These are phyloP conservation scores for Avahi laniger DNA, from an alignment of 2,797 vertebrate species.

Conservation along the genomic window DNA sequence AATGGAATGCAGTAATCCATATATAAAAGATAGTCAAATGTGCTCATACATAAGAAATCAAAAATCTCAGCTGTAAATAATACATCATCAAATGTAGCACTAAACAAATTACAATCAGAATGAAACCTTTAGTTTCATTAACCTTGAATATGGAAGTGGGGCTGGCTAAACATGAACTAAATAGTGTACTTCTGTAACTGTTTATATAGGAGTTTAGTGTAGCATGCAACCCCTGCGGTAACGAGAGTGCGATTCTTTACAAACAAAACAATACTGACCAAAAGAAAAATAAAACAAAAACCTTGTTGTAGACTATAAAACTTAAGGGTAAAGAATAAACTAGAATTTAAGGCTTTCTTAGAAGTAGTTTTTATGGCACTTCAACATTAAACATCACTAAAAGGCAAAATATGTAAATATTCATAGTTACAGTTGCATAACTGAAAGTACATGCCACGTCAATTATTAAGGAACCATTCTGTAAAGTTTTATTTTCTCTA, in stretches of 20 bases:
- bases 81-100: slow-evolving; percentile 23
- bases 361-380: slow-evolving; percentile 81
- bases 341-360: slow-evolving; percentile 81
- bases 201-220: neutral
- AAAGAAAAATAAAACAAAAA: slow-evolving; percentile 59
- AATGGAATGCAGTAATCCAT: slow-evolving; percentile 31
- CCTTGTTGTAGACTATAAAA: slow-evolving; percentile 40
- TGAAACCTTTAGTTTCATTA: slow-evolving; percentile 36
- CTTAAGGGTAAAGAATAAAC: slow-evolving; percentile 58
- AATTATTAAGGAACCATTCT: slow-evolving; percentile 63
- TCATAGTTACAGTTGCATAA: neutral
- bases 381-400: slow-evolving; percentile 71
- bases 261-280: slow-evolving; percentile 26
- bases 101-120: slow-evolving; percentile 35
- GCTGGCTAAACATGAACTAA: neutral
- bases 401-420: slow-evolving; percentile 70
- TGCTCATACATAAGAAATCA: slow-evolving; percentile 26
- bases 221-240: neutral
- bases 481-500: slow-evolving; percentile 63
- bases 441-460: slow-evolving; percentile 57
- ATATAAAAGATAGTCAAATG: slow-evolving; percentile 50
- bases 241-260: slow-evolving; percentile 22
- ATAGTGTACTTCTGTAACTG: slow-evolving; percentile 25
- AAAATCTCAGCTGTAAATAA: slow-evolving; percentile 54
- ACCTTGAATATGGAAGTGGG: slow-evolving; percentile 3